Evolutionary conservation across 2,113 vertebrate species (phyloP), one percentile per base, ranked within the genome.

Genomic region (Eulacestoma nigropectus): DNA sequence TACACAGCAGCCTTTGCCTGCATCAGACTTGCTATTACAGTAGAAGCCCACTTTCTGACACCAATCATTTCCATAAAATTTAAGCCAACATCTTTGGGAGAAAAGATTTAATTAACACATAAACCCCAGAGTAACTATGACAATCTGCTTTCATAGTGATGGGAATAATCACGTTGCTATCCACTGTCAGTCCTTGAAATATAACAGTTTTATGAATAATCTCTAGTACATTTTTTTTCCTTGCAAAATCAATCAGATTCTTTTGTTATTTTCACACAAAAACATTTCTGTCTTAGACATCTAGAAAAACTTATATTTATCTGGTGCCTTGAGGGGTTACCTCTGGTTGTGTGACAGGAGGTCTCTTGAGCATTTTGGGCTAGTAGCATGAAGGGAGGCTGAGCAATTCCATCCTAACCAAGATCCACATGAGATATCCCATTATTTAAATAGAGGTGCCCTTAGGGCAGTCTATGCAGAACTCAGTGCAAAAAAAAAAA

Each of bases 31-130:
- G 56, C 70, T 83, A 32, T 81, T 92, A 37, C 62, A 80, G 73
- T 76, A 73, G 95, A 91, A 93, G 69, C 78, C 60, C 76, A 69
- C 80, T 93, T 93, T 67, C 93, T 96, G 94, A 95, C 87, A 95
- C 85, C 75, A 89, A 70, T 94, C 73, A 94, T 90, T 93, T 76
- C 74, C 2, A 4, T 83, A 95, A 96, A 94, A 95, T 94, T 95
- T 90, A 92, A 96, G 87, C 76, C 89, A 94, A 46, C 47, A 47
- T 96, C 89, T 93, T 75, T 73, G 62, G 79, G 84, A 95, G 80
- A 90, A 94, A 94, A 91, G 82, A 91, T 95, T 93, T 97, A 97
- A 98, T 97, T 97, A 98, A 97, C 95, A 96, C 95, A 87, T 97
- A 96, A 89, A 87, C 85, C 92, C 89, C 70, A 88, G 89, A 95